Percentiles rank a stretch among this genome's conserved stretches.
These are phyloP conservation scores for Gallinago paraguaiae DNA, from an alignment of 2,113 vertebrate genomes.

Conservation along the genomic window DNA sequence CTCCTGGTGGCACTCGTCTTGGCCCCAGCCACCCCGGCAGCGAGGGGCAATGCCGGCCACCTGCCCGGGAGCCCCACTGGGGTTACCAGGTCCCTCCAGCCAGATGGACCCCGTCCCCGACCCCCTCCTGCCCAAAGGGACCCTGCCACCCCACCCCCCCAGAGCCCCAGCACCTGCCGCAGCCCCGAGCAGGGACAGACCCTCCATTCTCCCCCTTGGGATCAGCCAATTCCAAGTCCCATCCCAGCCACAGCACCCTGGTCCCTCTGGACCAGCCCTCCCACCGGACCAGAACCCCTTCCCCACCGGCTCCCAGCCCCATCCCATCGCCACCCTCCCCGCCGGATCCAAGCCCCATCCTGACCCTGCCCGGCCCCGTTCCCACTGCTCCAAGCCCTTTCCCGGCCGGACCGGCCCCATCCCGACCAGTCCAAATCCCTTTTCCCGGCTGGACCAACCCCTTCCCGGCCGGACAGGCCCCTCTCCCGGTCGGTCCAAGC, in stretches of 20 bases:
- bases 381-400: background rate
- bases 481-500: background rate
- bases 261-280: background rate
- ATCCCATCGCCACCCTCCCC: background rate
- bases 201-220: rapidly evolving
- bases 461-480: background rate
- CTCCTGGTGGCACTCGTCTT: background rate
- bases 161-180: background rate
- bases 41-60: rapidly evolving
- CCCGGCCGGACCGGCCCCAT: background rate
- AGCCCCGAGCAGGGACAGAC: background rate
- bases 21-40: background rate
- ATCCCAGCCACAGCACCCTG: background rate
- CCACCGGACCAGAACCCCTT: background rate
- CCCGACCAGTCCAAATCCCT: too few relatives aligned
- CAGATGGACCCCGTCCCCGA: rapidly evolving
- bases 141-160: background rate
- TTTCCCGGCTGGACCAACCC: background rate
- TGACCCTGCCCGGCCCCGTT: background rate
- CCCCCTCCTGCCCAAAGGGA: background rate
- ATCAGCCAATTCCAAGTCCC: background rate
- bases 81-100: background rate
- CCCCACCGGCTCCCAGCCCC: background rate
- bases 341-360: background rate
- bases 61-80: background rate